phyloP scores from a whole-genome alignment of 1,140 invertebrate genomes.

The Andrena cerasifolii region DNA sequence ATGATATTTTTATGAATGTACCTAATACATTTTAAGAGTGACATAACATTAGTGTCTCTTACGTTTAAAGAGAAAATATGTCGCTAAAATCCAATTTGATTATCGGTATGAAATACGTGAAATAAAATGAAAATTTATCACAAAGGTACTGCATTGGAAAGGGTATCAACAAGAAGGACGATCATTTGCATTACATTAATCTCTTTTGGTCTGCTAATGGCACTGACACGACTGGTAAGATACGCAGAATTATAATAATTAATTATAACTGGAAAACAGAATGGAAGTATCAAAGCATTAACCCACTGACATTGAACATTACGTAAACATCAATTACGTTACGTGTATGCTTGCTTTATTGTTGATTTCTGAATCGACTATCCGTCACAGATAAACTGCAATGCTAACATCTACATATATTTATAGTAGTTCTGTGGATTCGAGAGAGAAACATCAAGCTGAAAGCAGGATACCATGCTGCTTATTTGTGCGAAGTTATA shows the following conservation, averaged over 20 bases:
- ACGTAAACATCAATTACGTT: background rate
- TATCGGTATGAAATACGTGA: too few species aligned
- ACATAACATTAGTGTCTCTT: too few species aligned
- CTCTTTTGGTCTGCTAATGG: constrained; percentile 22
- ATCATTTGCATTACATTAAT: constrained; percentile 33
- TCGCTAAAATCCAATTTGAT: too few species aligned
- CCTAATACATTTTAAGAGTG: too few species aligned
- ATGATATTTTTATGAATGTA: too few species aligned
- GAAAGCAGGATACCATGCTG: too few species aligned
- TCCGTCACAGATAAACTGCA: background rate
- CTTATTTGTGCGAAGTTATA: background rate
- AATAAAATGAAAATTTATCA: background rate
- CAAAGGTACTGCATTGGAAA: constrained; percentile 56
- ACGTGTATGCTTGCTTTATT: background rate
- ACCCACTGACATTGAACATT: background rate
- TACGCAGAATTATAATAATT: background rate
- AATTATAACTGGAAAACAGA: background rate
- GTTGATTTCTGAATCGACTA: background rate
- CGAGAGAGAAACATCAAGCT: background rate
- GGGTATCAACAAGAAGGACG: background rate
- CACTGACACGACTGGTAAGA: background rate
- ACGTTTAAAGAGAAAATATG: too few species aligned
- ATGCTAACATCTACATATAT: background rate
- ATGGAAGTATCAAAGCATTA: background rate
- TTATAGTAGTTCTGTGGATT: too few species aligned